Base-by-base conservation (phyloP, 2,888 invertebrate species). In the Auanema freiburgensis region DNA sequence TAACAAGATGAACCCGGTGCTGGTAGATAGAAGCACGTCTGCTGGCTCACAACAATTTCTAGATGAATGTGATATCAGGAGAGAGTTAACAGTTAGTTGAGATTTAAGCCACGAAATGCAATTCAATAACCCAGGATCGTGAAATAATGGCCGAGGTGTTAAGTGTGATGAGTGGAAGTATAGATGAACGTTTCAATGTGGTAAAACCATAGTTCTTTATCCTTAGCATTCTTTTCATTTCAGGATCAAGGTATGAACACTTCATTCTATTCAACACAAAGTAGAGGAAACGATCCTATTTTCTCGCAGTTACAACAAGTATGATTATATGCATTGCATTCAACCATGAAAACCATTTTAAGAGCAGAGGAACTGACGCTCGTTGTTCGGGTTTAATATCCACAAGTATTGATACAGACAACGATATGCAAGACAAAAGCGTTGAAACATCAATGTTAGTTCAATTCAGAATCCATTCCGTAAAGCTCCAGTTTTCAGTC, bases 1-100 rank as follows among this genome's bases (percentile, higher is more conserved):
- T 1, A 64, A 70, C 57, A 51, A 64, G 44, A 65, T 67, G 5
- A 65, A 65, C 12, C 70, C 70, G 1, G 62, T 66, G 46, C 59
- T 63, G 42, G 66, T 69, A 18, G 74, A 74, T 62, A 54, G 66
- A 49, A 67, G 63, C 56, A 67, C 65, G 67, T 66, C 64, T 11
- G 66, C 71, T 14, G 66, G 66, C 4, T 60, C 59, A n/a, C 50
- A 56, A 43, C 50, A 66, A 49, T 64, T 60, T 14, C 40, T 58
- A 16, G 12, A 44, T 59, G 18, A 53, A 23, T 23, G 46, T 44
- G 14, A 50, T 64, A 14, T 59, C 33, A 21, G 57, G 54, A 18
- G 64, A 52, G 53, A 59, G 11, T 14, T 21, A 52, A n/a, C 52
- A 8, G 33, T 18, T 46, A 21, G 21, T 41, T 54, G 24, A 43